Base-by-base conservation (phyloP, 2,888 invertebrate genomes). In the Apocheima hispidaria region DNA sequence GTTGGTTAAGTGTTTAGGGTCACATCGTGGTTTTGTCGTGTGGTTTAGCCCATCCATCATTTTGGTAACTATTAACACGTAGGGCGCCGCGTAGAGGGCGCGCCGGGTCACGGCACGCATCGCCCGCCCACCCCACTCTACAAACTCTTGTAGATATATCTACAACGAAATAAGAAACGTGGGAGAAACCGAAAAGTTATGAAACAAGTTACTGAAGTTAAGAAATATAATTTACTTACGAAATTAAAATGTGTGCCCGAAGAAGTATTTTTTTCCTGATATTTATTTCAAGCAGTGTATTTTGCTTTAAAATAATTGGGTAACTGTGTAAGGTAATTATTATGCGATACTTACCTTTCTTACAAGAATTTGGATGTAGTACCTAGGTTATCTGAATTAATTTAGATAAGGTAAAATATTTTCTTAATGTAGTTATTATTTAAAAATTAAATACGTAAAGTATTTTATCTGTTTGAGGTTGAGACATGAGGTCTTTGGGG, bases 41-140 rank as follows among this genome's bases (percentile, higher is more conserved):
- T 68, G 69, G 77, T 78, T 51, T 20, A 33, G 41, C 41, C 51
- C 74, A 89, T 89, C 88, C 86, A 88, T 90, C 90, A 90, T 86
- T 82, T 79, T 73, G 79, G 77, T 73, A 77, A 81, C 85, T 83
- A 87, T 88, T 90, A 90, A 73, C 77, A 78, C 77, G 75, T 75
- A 80, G 78, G 72, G 76, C 74, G 79, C 82, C 76, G 79, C 50
- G 83, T 77, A 75, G 73, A 81, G 84, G 87, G 86, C 78, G 85
- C 84, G 86, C 70, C 77, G 70, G 82, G 87, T 86, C 89, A 89
- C 88, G 87, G 79, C 72, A 84, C 74, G 66, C 63, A 63, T 59
- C 58, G 38, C 65, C 41, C 46, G 64, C 64, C 49, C 36, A 26
- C 50, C 51, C 51, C 20, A 33, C 62, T 62, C 56, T 21, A 61